Evolutionary conservation across 2,113 vertebrate species (phyloP), one percentile per base, ranked within the genome.

Genomic region (Merops nubicus): DNA sequence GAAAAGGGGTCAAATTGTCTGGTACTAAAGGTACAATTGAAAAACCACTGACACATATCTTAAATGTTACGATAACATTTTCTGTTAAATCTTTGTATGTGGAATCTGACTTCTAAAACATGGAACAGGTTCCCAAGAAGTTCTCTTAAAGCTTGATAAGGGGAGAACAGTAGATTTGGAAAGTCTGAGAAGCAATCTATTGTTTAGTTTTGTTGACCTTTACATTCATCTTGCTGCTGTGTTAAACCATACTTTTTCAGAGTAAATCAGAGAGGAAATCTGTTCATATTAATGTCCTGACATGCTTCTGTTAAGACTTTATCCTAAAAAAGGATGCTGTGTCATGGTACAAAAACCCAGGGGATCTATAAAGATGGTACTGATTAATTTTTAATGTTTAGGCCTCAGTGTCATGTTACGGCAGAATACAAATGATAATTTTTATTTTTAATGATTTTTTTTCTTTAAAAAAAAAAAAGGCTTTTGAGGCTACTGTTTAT

Each of bases 171-270:
- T 74, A 73, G 65, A 60, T 90, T 64, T 91, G 56, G 48, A 63
- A 91, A 68, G 51, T 56, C 21, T 93, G 48, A 91, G 43, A 89
- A 88, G 33, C 6, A 57, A 54, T 72, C 23, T 80, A n/a, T 83
- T 73, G 70, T 62, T 90, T 88, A 25, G 51, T 91, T 96, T 85
- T n/a, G n/a, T n/a, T n/a, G n/a, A n/a, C n/a, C n/a, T n/a, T n/a
- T n/a, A n/a, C n/a, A n/a, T 69, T 95, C 62, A 92, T 67, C 53
- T 96, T 79, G 22, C 47, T 88, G 56, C 53, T 90, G 11, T 57
- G 72, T 91, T 89, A 85, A 36, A 14, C 47, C 47, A 54, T n/a
- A 31, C 59, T 59, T 57, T 91, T 93, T 79, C 63, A 73, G 34
- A 80, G 83, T 53, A 72, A 63, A 68, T 26, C 26, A 36, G 67